Percentiles rank a stretch among this genome's conserved stretches.
phyloP scores from a whole-genome alignment of 1,140 invertebrate genomes.

The Drosophila lini region DNA sequence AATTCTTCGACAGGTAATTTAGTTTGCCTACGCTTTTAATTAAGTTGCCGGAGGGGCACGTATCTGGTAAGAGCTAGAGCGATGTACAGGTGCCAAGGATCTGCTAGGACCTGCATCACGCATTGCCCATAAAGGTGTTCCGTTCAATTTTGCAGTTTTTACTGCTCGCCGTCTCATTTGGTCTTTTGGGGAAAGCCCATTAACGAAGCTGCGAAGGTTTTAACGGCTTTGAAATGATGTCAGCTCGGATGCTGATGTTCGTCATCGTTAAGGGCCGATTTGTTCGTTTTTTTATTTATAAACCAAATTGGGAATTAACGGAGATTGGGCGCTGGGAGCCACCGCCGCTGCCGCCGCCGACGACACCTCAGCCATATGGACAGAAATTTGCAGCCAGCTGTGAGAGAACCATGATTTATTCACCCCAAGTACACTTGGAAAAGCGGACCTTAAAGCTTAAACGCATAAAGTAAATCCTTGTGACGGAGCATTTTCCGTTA shows the following conservation, averaged over 20 bases:
- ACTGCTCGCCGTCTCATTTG: conserved; percentile 31
- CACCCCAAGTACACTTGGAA: conserved; percentile 36
- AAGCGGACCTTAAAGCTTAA: neutral
- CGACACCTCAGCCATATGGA: conserved; percentile 58
- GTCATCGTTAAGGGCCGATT: conserved; percentile 45
- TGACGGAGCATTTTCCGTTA: neutral
- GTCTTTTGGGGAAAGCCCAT: conserved; percentile 39
- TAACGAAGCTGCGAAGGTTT: conserved; percentile 33
- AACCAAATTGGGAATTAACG: conserved; percentile 59
- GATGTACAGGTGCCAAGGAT: conserved; percentile 14
- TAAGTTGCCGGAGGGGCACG: conserved; percentile 43
- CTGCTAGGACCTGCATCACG: conserved; percentile 37
- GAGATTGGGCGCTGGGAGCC: conserved; percentile 42
- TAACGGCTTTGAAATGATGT: conserved; percentile 59
- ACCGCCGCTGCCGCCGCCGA: neutral
- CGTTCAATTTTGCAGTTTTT: conserved; percentile 52
- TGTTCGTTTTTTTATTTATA: conserved; percentile 56
- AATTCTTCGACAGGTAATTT: conserved; percentile 59
- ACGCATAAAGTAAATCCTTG: neutral
- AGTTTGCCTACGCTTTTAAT: conserved; percentile 55
- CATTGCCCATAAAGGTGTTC: conserved; percentile 42
- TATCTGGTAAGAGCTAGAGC: conserved; percentile 15
- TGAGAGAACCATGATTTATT: conserved; percentile 48
- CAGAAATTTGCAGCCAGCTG: conserved; percentile 37
- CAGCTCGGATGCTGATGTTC: conserved; percentile 48